Evolutionary conservation across 2,113 vertebrate genomes (phyloP).

Genomic region (Chaetorhynchus papuensis): DNA sequence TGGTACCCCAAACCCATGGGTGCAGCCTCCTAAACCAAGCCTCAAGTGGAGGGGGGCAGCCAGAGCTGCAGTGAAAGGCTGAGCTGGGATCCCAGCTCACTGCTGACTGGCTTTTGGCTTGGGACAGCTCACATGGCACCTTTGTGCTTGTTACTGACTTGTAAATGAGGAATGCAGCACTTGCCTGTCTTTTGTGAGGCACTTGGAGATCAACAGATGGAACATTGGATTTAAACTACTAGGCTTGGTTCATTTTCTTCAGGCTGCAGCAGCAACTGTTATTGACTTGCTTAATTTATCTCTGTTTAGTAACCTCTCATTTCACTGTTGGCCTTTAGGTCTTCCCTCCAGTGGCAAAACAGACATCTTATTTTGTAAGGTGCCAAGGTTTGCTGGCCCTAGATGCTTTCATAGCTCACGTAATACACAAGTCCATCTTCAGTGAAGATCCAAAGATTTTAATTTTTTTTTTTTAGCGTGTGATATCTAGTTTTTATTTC

Average conservation of each 20-base stretch:
- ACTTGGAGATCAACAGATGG: constrained; percentile 1
- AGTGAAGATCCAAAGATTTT: background rate
- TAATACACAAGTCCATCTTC: background rate
- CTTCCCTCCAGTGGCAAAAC: background rate
- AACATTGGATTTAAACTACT: background rate
- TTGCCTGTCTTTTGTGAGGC: background rate
- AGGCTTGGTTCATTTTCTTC: background rate
- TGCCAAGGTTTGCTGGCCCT: background rate
- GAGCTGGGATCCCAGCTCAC: background rate
- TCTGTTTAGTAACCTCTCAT: background rate
- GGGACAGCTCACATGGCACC: background rate
- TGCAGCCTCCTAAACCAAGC: background rate
- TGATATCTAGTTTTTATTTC: background rate
- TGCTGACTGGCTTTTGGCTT: background rate
- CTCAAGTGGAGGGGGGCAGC: background rate
- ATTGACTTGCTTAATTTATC: background rate
- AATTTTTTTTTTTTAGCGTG: background rate
- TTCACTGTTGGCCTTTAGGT: background rate
- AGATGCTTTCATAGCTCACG: background rate
- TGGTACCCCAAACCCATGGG: background rate
- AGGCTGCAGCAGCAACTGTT: background rate
- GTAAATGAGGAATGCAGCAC: background rate
- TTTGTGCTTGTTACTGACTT: background rate
- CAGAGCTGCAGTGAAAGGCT: background rate
- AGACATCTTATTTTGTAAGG: background rate